A percentile compares a stretch with the other conserved stretches of the same genome.
Conservation (phyloP, 1,140 invertebrate genomes). For the Pseudobourletiella spinata region DNA sequence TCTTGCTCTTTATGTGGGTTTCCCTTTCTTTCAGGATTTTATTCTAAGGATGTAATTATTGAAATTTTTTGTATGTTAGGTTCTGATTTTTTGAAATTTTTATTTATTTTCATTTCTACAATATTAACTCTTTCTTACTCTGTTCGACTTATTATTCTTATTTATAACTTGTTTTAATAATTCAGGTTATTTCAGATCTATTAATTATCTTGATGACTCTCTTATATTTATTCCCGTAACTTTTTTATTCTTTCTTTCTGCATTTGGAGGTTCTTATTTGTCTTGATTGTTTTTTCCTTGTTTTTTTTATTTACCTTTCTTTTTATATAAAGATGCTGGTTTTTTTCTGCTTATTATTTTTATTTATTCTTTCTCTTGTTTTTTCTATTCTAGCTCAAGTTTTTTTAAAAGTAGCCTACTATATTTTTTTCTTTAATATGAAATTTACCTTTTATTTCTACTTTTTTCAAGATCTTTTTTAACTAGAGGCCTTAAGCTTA, state of each 20-base stretch:
- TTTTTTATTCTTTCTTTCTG: slow-evolving; percentile 47
- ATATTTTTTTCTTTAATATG: slow-evolving; percentile 38
- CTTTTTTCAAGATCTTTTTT: slow-evolving; percentile 38
- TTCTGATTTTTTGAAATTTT: slow-evolving; percentile 47
- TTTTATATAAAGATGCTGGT: slow-evolving; percentile 16
- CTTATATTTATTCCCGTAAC: slow-evolving; percentile 45
- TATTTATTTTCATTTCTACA: slow-evolving; percentile 49
- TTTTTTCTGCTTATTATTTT: not conserved
- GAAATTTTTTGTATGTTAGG: slow-evolving; percentile 44
- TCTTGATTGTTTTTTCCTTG: slow-evolving; percentile 44
- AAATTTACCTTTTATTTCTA: slow-evolving; percentile 44
- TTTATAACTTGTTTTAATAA: too few relatives aligned
- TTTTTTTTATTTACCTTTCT: slow-evolving; percentile 29
- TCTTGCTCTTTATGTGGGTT: slow-evolving; percentile 48
- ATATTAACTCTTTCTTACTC: too few relatives aligned
- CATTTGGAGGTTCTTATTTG: slow-evolving; percentile 42
- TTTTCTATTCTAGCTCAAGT: too few relatives aligned
- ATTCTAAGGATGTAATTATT: slow-evolving; percentile 56
- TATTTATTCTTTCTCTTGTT: too few relatives aligned
- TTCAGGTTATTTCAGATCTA: too few relatives aligned
- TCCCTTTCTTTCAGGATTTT: slow-evolving; percentile 54
- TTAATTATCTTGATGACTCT: too few relatives aligned
- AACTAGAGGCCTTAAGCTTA: slow-evolving; percentile 35
- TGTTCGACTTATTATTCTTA: too few relatives aligned
- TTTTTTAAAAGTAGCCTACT: not conserved